Evolutionary conservation across 2,888 invertebrate genomes (phyloP).

Genomic region (Chrysolina haemoptera): DNA sequence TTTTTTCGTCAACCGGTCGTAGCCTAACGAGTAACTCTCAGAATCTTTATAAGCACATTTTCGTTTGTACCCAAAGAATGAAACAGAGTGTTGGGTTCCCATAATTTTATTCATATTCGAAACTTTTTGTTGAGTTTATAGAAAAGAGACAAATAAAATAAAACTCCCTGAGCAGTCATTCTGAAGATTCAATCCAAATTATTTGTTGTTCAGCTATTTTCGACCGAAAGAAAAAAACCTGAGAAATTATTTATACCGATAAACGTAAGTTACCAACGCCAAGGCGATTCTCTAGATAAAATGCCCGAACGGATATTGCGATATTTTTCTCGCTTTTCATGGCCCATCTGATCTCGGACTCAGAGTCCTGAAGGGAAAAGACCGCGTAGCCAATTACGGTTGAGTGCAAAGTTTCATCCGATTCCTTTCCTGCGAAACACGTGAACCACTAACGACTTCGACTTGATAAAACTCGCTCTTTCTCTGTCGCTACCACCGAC

Average conservation of each 20-base stretch:
- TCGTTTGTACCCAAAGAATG: too few species aligned
- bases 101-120: too few species aligned
- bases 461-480: constrained; percentile 40
- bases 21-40: too few species aligned
- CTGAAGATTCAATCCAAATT: not conserved
- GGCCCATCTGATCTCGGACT: constrained; percentile 54
- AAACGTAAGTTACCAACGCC: constrained; percentile 44
- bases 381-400: constrained; percentile 53
- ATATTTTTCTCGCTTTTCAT: constrained; percentile 59
- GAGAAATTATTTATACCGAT: constrained; percentile 46
- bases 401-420: constrained; percentile 56
- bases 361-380: constrained; percentile 42
- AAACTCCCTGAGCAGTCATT: not conserved
- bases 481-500: constrained; percentile 14
- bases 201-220: not conserved
- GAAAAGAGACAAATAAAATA: too few species aligned
- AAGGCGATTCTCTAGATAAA: constrained; percentile 49
- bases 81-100: too few species aligned
- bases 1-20: too few species aligned
- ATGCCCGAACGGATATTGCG: constrained; percentile 56
- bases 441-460: constrained; percentile 50
- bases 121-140: too few species aligned
- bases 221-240: constrained; percentile 24
- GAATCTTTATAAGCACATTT: too few species aligned
- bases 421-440: constrained; percentile 51